These are phyloP conservation scores for Rousettus madagascariensis DNA, from an alignment of 2,797 vertebrate genomes.

Conservation along the genomic window DNA sequence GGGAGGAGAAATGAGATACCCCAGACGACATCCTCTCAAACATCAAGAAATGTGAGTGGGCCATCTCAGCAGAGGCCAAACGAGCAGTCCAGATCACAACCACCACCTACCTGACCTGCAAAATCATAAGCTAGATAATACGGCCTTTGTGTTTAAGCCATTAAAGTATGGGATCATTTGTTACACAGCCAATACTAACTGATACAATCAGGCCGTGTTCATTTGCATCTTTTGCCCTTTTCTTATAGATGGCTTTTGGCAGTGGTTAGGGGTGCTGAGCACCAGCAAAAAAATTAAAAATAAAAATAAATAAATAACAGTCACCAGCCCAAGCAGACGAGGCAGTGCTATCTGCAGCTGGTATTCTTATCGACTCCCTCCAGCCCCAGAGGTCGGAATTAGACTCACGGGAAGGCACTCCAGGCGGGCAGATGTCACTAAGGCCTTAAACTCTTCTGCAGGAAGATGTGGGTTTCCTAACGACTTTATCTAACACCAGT, in stretches of 20 bases:
- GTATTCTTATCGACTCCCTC: background rate
- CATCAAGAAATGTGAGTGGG: background rate
- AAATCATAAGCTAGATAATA: background rate
- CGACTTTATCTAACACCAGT: background rate
- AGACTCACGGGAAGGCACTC: background rate
- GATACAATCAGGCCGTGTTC: background rate
- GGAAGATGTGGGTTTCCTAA: background rate
- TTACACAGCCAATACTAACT: background rate
- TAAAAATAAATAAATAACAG: background rate
- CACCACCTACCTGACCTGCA: background rate
- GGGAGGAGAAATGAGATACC: background rate
- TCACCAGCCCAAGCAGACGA: background rate
- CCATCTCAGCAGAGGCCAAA: background rate
- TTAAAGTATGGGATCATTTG: background rate
- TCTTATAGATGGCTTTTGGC: background rate
- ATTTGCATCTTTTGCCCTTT: background rate
- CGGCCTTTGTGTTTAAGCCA: background rate
- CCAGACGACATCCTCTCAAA: background rate
- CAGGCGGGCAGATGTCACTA: background rate
- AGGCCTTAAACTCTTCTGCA: background rate
- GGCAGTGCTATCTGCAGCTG: too few relatives aligned
- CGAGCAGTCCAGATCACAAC: background rate
- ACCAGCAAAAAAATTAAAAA: background rate
- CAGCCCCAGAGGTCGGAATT: background rate
- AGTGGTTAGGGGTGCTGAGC: background rate